phyloP scores from a whole-genome alignment of 2,888 invertebrate genomes.

The Thereva unica region DNA sequence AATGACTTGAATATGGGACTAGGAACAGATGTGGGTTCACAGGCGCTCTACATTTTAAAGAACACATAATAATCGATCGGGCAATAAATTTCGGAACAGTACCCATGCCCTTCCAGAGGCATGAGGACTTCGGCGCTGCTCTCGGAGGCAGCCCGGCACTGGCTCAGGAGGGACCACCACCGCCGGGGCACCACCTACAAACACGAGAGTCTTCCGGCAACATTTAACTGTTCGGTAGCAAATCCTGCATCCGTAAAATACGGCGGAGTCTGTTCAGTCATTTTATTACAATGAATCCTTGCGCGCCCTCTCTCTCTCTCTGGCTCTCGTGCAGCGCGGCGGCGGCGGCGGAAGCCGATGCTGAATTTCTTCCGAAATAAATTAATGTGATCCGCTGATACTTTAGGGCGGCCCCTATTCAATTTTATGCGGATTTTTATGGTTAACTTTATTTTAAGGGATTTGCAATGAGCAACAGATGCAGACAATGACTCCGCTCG shows the following conservation, averaged over 20 bases:
- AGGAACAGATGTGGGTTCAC: slow-evolving; percentile 38
- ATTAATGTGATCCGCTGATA: slow-evolving; percentile 36
- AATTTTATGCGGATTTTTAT: slow-evolving; percentile 38
- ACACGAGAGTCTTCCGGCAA: slow-evolving; percentile 19
- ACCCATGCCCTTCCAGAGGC: background rate
- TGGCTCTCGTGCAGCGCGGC: background rate
- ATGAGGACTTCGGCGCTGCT: too few species aligned
- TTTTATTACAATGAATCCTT: slow-evolving; percentile 33
- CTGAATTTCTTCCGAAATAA: slow-evolving; percentile 32
- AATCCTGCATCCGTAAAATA: slow-evolving; percentile 34
- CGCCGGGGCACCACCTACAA: slow-evolving; percentile 24
- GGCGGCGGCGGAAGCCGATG: background rate
- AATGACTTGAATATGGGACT: slow-evolving; percentile 34
- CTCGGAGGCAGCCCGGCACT: background rate
- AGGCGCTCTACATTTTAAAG: slow-evolving; percentile 37
- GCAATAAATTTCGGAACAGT: slow-evolving; percentile 28
- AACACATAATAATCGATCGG: slow-evolving; percentile 38
- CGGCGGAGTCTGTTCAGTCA: slow-evolving; percentile 35
- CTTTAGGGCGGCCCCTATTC: slow-evolving; percentile 32
- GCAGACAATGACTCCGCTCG: slow-evolving; percentile 25
- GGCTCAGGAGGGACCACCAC: slow-evolving; percentile 9
- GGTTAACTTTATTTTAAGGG: slow-evolving; percentile 38
- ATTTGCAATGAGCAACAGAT: slow-evolving; percentile 38
- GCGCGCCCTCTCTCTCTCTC: background rate
- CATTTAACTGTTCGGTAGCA: slow-evolving; percentile 30